Conservation (phyloP, 2,113 vertebrate species). For the Prunella himalayana region DNA sequence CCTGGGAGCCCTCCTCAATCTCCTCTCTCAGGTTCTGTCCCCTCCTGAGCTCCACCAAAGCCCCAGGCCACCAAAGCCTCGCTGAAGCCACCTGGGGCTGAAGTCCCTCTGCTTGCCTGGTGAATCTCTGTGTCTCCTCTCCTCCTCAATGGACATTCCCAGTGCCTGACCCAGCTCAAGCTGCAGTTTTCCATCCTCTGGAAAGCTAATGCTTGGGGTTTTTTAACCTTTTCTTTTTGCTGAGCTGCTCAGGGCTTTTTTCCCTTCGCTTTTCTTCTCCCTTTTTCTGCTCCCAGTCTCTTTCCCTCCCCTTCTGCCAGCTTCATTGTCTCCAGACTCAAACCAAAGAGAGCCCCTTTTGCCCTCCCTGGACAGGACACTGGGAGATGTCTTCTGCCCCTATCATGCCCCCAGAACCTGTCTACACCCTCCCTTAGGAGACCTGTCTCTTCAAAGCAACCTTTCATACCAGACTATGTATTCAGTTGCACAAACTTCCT, state of each 20-base stretch:
- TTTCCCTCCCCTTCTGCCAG: neutral
- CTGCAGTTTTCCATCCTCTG: neutral
- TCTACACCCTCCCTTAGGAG: neutral
- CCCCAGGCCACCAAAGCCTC: neutral
- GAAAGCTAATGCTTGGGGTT: neutral
- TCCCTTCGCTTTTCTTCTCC: neutral
- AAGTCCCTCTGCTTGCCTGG: neutral
- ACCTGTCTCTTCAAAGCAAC: neutral
- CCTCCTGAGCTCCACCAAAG: neutral
- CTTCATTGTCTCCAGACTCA: neutral
- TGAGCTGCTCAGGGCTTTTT: neutral
- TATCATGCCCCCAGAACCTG: neutral
- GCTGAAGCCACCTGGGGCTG: neutral
- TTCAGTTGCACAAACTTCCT: neutral
- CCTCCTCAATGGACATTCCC: fast-evolving
- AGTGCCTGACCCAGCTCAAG: neutral
- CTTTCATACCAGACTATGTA: neutral
- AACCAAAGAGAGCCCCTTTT: neutral
- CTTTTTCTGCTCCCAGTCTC: neutral
- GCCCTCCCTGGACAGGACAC: neutral
- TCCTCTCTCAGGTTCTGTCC: neutral
- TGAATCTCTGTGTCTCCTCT: neutral
- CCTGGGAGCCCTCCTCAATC: neutral
- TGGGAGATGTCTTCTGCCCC: neutral
- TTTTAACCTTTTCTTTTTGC: neutral